Conservation (phyloP, 2,797 vertebrate species). For the Podargus strigoides region DNA sequence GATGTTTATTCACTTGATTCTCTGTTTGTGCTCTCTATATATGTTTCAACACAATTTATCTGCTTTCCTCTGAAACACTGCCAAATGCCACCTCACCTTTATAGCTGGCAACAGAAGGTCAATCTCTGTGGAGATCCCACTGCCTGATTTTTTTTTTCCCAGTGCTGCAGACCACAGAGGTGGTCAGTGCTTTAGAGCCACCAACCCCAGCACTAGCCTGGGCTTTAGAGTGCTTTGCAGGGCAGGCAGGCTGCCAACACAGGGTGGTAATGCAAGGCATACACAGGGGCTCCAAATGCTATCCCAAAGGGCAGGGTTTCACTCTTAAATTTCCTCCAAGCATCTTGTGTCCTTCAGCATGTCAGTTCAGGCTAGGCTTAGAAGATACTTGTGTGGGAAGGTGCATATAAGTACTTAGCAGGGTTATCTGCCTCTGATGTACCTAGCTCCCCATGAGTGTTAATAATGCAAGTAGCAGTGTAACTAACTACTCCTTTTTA, state of each 20-base stretch:
- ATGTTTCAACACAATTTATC: neutral
- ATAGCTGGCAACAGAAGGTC: neutral
- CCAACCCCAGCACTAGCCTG: neutral
- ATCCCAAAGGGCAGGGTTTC: neutral
- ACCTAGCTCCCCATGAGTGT: neutral
- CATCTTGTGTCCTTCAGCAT: neutral
- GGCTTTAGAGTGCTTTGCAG: neutral
- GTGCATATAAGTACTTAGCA: neutral
- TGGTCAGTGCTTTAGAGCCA: neutral
- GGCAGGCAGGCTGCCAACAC: neutral
- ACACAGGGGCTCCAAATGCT: neutral
- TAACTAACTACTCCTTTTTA: neutral
- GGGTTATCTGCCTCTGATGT: neutral
- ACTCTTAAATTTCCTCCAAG: neutral
- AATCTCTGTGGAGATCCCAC: neutral
- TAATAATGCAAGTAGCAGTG: neutral
- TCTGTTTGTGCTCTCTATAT: rapidly evolving
- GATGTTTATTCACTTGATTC: neutral
- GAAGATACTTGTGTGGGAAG: neutral
- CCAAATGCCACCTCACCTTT: neutral
- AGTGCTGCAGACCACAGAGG: neutral
- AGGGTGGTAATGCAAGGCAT: neutral
- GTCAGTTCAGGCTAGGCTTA: neutral
- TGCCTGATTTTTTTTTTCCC: neutral
- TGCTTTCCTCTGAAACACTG: neutral